Percentiles rank a stretch among this genome's conserved stretches.
Conservation (phyloP, 2,888 invertebrate species). For the Apeira syringaria region DNA sequence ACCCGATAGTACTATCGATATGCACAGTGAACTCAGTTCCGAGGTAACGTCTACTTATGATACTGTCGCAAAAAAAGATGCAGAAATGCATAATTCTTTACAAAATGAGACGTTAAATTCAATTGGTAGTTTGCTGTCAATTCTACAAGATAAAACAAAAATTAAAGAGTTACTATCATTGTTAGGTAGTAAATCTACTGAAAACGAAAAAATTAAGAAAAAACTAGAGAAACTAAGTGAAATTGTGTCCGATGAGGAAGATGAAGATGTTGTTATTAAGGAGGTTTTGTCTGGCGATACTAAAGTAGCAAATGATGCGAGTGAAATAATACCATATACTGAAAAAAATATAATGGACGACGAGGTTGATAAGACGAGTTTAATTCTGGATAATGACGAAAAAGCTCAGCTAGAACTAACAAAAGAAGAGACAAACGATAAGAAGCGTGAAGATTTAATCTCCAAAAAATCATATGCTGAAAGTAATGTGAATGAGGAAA, state of each 20-base stretch:
- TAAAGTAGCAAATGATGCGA: neutral
- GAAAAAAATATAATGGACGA: no score
- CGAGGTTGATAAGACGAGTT: no score
- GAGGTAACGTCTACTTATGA: slow-evolving; percentile 40
- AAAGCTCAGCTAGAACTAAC: no score
- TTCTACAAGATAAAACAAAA: slow-evolving; percentile 75
- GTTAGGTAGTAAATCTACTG: slow-evolving; percentile 63
- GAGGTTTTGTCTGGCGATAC: no score
- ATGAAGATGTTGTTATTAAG: slow-evolving; percentile 33
- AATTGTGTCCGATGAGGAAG: slow-evolving; percentile 78
- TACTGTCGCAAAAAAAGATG: slow-evolving; percentile 16
- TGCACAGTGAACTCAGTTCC: slow-evolving; percentile 48
- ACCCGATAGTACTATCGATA: slow-evolving; percentile 60
- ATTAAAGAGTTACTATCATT: slow-evolving; percentile 72
- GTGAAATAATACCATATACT: no score
- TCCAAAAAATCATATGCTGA: no score
- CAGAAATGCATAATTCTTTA: slow-evolving; percentile 17
- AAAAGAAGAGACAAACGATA: no score
- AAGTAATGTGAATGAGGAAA: neutral
- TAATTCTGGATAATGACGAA: no score
- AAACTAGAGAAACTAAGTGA: slow-evolving; percentile 83
- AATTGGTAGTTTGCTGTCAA: slow-evolving; percentile 60
- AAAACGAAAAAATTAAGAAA: slow-evolving; percentile 80
- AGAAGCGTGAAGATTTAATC: no score
- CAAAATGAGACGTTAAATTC: slow-evolving; percentile 42